Evolutionary conservation across 2,113 vertebrate genomes (phyloP).

Genomic region (Pelodiscus sinensis): DNA sequence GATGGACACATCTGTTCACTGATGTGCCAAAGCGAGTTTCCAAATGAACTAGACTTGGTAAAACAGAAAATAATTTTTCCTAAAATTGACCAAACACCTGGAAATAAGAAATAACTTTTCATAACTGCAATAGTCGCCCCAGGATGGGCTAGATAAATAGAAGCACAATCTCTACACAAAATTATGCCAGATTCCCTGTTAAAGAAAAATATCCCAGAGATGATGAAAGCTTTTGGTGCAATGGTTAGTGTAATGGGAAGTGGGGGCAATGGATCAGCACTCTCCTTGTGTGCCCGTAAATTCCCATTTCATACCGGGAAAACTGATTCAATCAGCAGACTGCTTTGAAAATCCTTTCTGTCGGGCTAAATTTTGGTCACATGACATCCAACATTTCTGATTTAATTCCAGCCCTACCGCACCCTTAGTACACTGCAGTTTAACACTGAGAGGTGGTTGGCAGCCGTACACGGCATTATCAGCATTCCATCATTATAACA

Average conservation of each 20-base stretch:
- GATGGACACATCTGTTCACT: neutral
- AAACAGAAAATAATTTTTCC: slow-evolving; percentile 3
- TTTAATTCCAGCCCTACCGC: neutral
- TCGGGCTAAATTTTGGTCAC: neutral
- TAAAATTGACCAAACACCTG: neutral
- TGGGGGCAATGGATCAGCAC: neutral
- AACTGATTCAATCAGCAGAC: neutral
- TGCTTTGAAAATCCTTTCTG: neutral
- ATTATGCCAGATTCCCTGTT: neutral
- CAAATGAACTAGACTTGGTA: neutral
- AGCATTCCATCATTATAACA: neutral
- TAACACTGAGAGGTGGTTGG: neutral
- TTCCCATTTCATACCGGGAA: neutral
- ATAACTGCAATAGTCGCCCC: too few relatives aligned
- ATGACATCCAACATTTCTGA: neutral
- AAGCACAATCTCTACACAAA: neutral
- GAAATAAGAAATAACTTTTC: neutral
- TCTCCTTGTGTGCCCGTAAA: neutral
- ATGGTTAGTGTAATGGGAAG: neutral
- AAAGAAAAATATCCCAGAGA: neutral
- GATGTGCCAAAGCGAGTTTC: neutral
- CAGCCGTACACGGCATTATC: neutral
- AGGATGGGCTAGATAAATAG: neutral
- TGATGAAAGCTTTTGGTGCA: neutral
- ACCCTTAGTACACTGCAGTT: neutral